These are phyloP conservation scores for Pseudomugil gertrudae DNA, from an alignment of 2,797 vertebrate genomes.

Conservation along the genomic window DNA sequence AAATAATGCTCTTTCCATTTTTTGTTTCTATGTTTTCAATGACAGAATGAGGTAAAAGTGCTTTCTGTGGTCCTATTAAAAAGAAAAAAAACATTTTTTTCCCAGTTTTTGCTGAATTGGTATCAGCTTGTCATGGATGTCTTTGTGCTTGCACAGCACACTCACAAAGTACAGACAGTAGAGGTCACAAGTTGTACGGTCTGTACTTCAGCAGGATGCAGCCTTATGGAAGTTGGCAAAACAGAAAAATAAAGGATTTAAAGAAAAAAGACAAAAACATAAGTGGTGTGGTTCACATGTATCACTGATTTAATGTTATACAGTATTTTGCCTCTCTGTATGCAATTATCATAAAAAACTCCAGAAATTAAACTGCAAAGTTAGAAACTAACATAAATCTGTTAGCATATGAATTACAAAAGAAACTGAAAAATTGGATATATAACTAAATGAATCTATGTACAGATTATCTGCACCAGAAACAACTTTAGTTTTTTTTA, in stretches of 20 bases:
- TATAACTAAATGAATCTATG: neutral
- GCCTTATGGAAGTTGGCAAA: neutral
- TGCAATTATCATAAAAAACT: neutral
- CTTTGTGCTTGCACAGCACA: neutral
- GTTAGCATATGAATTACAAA: neutral
- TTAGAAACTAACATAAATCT: neutral
- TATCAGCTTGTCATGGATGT: neutral
- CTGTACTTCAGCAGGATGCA: slow-evolving; percentile 1
- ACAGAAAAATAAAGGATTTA: neutral
- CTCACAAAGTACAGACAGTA: neutral
- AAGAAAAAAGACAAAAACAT: neutral
- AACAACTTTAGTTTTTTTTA: too few species aligned
- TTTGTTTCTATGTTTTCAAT: neutral
- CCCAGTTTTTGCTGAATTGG: neutral
- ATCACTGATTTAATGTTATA: neutral
- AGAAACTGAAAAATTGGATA: neutral
- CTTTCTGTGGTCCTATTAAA: neutral
- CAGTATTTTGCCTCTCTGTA: neutral
- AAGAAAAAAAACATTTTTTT: neutral
- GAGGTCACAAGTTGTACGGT: neutral
- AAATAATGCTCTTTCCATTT: neutral
- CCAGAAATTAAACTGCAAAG: neutral
- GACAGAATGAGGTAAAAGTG: neutral
- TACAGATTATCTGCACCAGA: too few species aligned
- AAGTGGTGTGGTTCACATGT: neutral